A percentile compares a stretch with the other conserved stretches of the same genome.
Conservation (phyloP, 2,888 invertebrate species). For the Mermis nigrescens region DNA sequence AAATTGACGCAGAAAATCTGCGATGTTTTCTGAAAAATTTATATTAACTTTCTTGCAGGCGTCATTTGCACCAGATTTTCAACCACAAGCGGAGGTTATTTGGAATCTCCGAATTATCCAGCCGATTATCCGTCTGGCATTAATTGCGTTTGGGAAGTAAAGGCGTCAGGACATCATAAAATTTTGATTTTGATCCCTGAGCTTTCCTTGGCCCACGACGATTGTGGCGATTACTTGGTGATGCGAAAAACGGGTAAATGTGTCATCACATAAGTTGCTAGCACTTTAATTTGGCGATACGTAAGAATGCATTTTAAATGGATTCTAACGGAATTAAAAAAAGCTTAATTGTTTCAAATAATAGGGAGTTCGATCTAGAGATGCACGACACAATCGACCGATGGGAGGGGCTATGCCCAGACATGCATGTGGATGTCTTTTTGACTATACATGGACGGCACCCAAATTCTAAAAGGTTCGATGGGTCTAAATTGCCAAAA, state of each 20-base stretch:
- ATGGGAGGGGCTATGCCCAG: no score
- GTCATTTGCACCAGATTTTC: neutral
- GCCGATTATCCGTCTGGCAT: slow-evolving; percentile 35
- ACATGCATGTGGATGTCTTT: no score
- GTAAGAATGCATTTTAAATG: no score
- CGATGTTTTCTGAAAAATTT: neutral
- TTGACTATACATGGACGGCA: no score
- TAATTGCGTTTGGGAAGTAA: slow-evolving; percentile 36
- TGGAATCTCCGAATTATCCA: slow-evolving; percentile 37
- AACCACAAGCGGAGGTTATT: slow-evolving; percentile 25
- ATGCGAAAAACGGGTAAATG: slow-evolving; percentile 34
- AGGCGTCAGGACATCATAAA: slow-evolving; percentile 32
- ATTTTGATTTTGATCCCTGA: slow-evolving; percentile 36
- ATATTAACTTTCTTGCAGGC: neutral
- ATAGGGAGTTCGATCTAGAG: no score
- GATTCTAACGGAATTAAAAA: no score
- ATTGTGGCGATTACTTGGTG: slow-evolving; percentile 35
- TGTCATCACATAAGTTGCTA: neutral
- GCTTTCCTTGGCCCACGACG: slow-evolving; percentile 31
- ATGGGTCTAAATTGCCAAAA: no score
- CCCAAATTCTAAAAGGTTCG: no score
- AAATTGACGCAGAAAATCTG: no score
- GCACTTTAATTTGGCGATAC: neutral
- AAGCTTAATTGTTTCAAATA: no score
- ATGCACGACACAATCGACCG: no score